A percentile compares a stretch with the other conserved stretches of the same genome.
Conservation (phyloP, 2,797 vertebrate species). For the Lacerta viridis region DNA sequence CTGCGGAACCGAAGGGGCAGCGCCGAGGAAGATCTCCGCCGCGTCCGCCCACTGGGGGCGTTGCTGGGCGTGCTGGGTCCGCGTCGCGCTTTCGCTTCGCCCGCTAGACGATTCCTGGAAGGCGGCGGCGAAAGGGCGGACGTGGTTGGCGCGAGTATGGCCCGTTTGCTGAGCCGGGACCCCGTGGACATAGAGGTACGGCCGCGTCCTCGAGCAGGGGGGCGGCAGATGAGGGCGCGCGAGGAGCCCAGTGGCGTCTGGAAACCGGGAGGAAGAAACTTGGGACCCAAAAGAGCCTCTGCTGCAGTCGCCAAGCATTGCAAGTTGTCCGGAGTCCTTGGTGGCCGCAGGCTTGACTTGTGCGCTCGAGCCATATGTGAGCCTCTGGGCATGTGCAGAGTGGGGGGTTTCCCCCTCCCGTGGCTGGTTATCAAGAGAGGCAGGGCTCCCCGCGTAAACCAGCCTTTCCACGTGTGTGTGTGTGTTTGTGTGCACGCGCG, state of each 20-base stretch:
- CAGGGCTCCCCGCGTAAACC: too few relatives aligned
- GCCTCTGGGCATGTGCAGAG: not conserved
- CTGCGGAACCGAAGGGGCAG: not conserved
- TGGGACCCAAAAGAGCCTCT: not conserved
- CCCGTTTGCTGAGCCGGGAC: constrained; percentile 85
- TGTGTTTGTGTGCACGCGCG: too few relatives aligned
- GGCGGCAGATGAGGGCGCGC: not conserved
- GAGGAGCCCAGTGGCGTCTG: fast-evolving
- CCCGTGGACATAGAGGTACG: constrained; percentile 88
- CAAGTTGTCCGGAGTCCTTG: not conserved
- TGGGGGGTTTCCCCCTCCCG: too few relatives aligned
- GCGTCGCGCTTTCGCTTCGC: not conserved
- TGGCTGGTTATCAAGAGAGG: not conserved
- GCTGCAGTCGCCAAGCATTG: constrained; percentile 25
- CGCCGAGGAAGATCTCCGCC: fast-evolving
- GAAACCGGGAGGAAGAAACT: constrained; percentile 4
- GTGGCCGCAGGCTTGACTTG: not conserved
- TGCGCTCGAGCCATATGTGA: not conserved
- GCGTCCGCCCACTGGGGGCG: constrained; percentile 72
- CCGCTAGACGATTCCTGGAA: not conserved
- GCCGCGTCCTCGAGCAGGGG: not conserved
- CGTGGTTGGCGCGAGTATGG: constrained; percentile 71
- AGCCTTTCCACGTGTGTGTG: not conserved
- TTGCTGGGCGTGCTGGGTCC: constrained; percentile 41
- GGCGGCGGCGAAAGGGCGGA: constrained; percentile 28